A percentile compares a stretch with the other conserved stretches of the same genome.
Evolutionary conservation across 2,888 invertebrate species (phyloP).

Genomic region (Tortrix viridana): DNA sequence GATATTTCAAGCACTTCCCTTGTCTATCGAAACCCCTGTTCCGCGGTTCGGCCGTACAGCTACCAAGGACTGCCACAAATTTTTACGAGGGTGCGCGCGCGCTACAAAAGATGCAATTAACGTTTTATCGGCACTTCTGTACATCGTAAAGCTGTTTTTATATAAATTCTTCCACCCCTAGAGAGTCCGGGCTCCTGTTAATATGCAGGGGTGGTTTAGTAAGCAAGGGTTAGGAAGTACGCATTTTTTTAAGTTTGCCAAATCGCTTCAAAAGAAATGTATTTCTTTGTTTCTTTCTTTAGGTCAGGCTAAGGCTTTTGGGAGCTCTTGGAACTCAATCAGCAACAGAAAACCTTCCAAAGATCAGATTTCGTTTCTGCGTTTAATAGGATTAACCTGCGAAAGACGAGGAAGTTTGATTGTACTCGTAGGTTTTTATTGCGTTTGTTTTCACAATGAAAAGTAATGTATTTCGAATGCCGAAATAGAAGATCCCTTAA

Average conservation of each 20-base stretch:
- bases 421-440: constrained; percentile 1
- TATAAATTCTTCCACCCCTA: constrained; percentile 27
- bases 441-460: neutral
- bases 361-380: neutral
- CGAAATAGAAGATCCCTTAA: too few species aligned
- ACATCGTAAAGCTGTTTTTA: constrained; percentile 27
- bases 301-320: neutral
- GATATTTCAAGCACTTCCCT: constrained; percentile 12
- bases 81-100: constrained; percentile 29
- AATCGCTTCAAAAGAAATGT: too few species aligned
- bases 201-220: constrained; percentile 24
- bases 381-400: constrained; percentile 8
- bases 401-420: neutral
- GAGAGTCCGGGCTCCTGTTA: constrained; percentile 13
- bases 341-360: constrained; percentile 1
- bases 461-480: neutral
- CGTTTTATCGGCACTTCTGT: constrained; percentile 32
- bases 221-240: constrained; percentile 6
- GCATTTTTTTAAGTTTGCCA: too few species aligned
- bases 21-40: neutral
- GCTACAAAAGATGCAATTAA: constrained; percentile 37
- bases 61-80: constrained; percentile 28
- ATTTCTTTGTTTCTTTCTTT: too few species aligned
- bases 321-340: constrained; percentile 3
- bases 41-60: neutral